Base-by-base conservation (phyloP, 2,888 invertebrate species). In the Branchellion lobata region DNA sequence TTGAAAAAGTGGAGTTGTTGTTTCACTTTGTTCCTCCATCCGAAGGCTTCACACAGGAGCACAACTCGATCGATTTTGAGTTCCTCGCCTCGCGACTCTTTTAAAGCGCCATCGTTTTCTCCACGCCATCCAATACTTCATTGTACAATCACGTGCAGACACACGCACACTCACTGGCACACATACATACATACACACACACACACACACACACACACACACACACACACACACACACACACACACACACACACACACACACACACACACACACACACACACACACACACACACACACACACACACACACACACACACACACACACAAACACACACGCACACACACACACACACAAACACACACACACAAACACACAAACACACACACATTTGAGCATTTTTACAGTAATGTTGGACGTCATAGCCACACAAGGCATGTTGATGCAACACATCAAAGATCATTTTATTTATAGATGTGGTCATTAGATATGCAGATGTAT, bases 201-300 rank as follows among this genome's bases (percentile, higher is more conserved):
- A 77, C 57, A 77, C 51, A 57, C 3, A 57, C 68, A 77, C 0
- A 53, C 69, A 61, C 47, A 57, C 69, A 77, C 40, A 57, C 68
- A 80, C 78, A 77, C 75, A 80, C 78, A 73, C 71, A 72, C 73
- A 73, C 47, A 79, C 31, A 53, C 53, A 57, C 51, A 73, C 47
- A 73, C 73, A 73, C 53, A 79, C 3, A 57, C 33, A 73, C 73
- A 57, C 1, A 74, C 73, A 74, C 61, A 74, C 53, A 33, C 61
- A 79, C 29, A 29, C 34, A 65, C 34, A 57, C 61, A 72, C 31
- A 76, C 51, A 80, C 36, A 65, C 31, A 80, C 27, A 65, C 51
- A 80, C 36, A 65, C 14, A 76, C 34, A 76, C 72, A 80, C 34
- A 76, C 53, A 61, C 34, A 76, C 72, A 76, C 27, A 57, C 69